phyloP scores from a whole-genome alignment of 2,113 vertebrate species.

The Eptesicus fuscus region DNA sequence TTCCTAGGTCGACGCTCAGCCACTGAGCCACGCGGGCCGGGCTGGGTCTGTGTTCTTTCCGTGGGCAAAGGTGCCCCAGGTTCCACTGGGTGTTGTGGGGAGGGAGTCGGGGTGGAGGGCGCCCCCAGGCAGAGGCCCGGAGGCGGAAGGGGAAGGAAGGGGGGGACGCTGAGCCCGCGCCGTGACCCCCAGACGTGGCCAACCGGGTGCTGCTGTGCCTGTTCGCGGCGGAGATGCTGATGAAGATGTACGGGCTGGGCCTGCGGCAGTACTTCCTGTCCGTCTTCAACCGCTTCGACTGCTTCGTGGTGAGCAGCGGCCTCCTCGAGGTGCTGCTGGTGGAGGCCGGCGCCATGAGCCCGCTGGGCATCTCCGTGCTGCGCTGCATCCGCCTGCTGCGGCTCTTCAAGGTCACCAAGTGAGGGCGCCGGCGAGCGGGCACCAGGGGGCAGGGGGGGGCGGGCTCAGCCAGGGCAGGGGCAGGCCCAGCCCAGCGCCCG shows the following conservation, averaged over 20 bases:
- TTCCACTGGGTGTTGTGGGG: neutral
- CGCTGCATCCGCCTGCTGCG: slow-evolving; percentile 95
- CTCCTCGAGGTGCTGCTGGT: slow-evolving; percentile 93
- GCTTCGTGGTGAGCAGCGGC: slow-evolving; percentile 94
- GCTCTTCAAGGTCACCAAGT: slow-evolving; percentile 98
- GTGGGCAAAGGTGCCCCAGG: neutral
- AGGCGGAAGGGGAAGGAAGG: neutral
- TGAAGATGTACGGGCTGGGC: slow-evolving; percentile 97
- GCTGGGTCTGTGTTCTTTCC: no score
- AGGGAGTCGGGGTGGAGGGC: neutral
- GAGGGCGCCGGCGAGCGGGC: neutral
- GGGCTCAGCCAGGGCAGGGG: neutral
- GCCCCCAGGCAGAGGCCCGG: rapidly evolving
- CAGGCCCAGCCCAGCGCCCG: rapidly evolving
- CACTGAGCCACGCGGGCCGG: no score
- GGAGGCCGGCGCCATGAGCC: slow-evolving; percentile 84
- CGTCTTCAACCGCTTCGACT: slow-evolving; percentile 97
- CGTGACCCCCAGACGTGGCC: slow-evolving; percentile 83
- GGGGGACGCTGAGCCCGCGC: rapidly evolving
- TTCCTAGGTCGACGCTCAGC: no score
- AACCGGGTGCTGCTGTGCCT: slow-evolving; percentile 90
- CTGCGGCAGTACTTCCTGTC: slow-evolving; percentile 95
- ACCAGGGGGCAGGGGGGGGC: no score
- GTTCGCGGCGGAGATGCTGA: slow-evolving; percentile 94
- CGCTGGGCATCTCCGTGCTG: slow-evolving; percentile 95